These are phyloP conservation scores for Falco berigora DNA, from an alignment of 2,797 vertebrate genomes.

Conservation along the genomic window DNA sequence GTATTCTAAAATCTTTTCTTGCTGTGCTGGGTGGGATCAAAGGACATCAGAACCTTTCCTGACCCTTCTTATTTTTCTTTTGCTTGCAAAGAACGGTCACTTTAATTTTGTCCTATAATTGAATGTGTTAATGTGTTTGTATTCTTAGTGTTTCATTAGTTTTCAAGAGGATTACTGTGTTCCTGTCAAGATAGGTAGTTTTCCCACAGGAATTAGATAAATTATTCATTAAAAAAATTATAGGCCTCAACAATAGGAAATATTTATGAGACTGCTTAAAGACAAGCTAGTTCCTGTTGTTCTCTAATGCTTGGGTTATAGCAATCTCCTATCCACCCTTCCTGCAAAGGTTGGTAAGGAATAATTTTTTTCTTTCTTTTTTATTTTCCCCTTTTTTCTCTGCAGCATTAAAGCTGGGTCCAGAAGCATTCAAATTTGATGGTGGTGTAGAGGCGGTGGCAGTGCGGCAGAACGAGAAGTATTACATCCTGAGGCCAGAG, in stretches of 20 bases:
- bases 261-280: conserved; percentile 39
- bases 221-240: conserved; percentile 46
- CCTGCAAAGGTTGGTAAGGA: background rate
- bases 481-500: conserved; percentile 96
- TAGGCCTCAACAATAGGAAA: conserved; percentile 4
- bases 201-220: background rate
- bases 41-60: background rate
- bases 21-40: background rate
- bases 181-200: background rate
- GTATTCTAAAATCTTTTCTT: background rate
- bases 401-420: conserved; percentile 92
- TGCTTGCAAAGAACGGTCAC: background rate
- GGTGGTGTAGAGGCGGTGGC: conserved; percentile 93
- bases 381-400: background rate
- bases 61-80: background rate
- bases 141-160: conserved; percentile 16
- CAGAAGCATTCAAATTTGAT: conserved; percentile 97
- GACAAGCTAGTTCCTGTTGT: background rate
- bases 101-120: conserved; percentile 5
- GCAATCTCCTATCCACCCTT: background rate
- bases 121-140: background rate
- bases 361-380: background rate
- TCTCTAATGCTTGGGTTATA: background rate
- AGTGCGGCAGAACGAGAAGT: conserved; percentile 95
- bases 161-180: conserved; percentile 11